Evolutionary conservation across 2,113 vertebrate genomes (phyloP).

Genomic region (Scortum barcoo): DNA sequence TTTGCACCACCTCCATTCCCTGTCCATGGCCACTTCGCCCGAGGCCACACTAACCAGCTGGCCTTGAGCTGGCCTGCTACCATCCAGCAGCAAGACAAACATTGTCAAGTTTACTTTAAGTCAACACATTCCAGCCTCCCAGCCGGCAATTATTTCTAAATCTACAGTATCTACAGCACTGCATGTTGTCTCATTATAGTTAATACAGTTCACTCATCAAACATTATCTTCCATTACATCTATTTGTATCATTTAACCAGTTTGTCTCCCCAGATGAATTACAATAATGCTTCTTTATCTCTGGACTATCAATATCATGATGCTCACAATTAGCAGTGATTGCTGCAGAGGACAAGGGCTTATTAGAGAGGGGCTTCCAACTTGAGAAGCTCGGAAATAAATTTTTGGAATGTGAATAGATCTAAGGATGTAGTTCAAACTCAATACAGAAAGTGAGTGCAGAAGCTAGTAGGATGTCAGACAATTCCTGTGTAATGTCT

Average conservation of each 20-base stretch:
- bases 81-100: conserved; percentile 34
- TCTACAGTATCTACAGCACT: conserved; percentile 29
- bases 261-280: conserved; percentile 3
- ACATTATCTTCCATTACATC: conserved; percentile 14
- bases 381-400: conserved; percentile 3
- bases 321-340: conserved; percentile 16
- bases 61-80: not conserved
- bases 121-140: conserved; percentile 50
- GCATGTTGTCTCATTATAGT: conserved; percentile 22
- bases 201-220: conserved; percentile 25
- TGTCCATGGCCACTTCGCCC: not conserved
- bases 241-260: conserved; percentile 5
- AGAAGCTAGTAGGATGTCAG: not conserved
- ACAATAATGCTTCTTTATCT: not conserved
- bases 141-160: conserved; percentile 17
- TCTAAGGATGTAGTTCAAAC: conserved; percentile 5
- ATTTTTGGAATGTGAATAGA: not conserved
- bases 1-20: not conserved
- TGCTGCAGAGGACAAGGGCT: conserved; percentile 8
- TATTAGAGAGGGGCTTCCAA: not conserved
- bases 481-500: not conserved
- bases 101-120: conserved; percentile 42
- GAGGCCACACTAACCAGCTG: conserved; percentile 14
- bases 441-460: not conserved
- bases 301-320: conserved; percentile 13